phyloP scores from a whole-genome alignment of 2,797 vertebrate genomes.

The Sebastes iracundus region DNA sequence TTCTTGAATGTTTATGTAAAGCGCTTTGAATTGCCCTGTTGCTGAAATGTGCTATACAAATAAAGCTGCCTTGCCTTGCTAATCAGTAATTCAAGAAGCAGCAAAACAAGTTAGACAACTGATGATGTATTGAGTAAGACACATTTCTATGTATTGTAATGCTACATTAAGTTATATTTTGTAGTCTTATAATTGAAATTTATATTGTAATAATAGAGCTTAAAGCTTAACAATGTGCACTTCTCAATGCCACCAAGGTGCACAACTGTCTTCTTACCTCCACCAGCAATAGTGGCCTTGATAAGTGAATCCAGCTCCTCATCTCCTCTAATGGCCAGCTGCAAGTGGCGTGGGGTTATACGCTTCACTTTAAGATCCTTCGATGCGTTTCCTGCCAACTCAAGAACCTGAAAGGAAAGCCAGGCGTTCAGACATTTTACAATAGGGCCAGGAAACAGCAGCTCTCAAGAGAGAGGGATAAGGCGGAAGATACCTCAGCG shows the following conservation, averaged over 20 bases:
- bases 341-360: slow-evolving; percentile 86
- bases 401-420: slow-evolving; percentile 73
- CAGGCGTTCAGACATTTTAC: fast-evolving
- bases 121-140: not conserved
- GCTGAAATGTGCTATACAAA: too few relatives aligned
- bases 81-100: not conserved
- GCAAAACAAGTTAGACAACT: not conserved
- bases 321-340: slow-evolving; percentile 87
- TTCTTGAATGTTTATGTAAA: too few relatives aligned
- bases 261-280: slow-evolving; percentile 66
- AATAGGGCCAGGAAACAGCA: not conserved
- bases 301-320: slow-evolving; percentile 88
- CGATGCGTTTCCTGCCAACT: slow-evolving; percentile 86
- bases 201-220: too few relatives aligned
- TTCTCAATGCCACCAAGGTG: not conserved
- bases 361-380: slow-evolving; percentile 88
- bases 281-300: slow-evolving; percentile 87
- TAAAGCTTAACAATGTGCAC: not conserved
- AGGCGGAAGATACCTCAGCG: slow-evolving; percentile 84
- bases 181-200: not conserved
- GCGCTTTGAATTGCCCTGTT: too few relatives aligned
- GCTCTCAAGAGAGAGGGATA: not conserved
- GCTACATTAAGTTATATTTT: too few relatives aligned
- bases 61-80: too few relatives aligned
- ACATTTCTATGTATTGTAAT: fast-evolving